Conservation (phyloP, 2,113 vertebrate species). For the Hippoglossus stenolepis region DNA sequence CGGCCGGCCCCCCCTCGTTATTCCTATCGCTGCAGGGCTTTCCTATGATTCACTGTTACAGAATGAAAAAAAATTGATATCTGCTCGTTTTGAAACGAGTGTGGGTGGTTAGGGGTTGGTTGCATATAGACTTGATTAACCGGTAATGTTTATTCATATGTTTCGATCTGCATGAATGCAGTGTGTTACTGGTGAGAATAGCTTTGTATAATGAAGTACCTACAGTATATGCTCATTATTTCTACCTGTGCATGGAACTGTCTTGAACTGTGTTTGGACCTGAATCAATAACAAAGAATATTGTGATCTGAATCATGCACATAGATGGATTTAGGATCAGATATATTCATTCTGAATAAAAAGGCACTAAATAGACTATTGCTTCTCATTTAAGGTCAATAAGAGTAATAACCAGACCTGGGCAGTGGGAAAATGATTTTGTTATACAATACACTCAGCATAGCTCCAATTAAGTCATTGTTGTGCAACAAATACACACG, state of each 20-base stretch:
- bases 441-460: slow-evolving; percentile 15
- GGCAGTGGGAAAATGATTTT: neutral
- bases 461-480: slow-evolving; percentile 48
- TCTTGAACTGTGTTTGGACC: slow-evolving; percentile 5
- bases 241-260: neutral
- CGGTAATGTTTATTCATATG: slow-evolving; percentile 72
- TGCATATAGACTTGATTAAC: slow-evolving; percentile 64
- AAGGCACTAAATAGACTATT: slow-evolving; percentile 16
- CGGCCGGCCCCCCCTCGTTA: slow-evolving; percentile 55
- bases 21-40: neutral
- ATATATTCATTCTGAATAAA: neutral
- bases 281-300: neutral
- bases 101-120: slow-evolving; percentile 68
- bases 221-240: slow-evolving; percentile 16
- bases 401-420: slow-evolving; percentile 25
- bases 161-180: slow-evolving; percentile 48
- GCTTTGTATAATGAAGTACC: slow-evolving; percentile 28
- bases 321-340: neutral
- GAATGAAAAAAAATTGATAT: slow-evolving; percentile 66
- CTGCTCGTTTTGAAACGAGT: slow-evolving; percentile 66
- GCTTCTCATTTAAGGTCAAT: slow-evolving; percentile 20
- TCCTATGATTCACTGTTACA: slow-evolving; percentile 50
- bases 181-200: slow-evolving; percentile 26
- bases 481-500: slow-evolving; percentile 51
- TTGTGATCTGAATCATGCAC: neutral